Evolutionary conservation across 1,140 invertebrate genomes (phyloP).

Genomic region (Stegodyphus mimosarum): DNA sequence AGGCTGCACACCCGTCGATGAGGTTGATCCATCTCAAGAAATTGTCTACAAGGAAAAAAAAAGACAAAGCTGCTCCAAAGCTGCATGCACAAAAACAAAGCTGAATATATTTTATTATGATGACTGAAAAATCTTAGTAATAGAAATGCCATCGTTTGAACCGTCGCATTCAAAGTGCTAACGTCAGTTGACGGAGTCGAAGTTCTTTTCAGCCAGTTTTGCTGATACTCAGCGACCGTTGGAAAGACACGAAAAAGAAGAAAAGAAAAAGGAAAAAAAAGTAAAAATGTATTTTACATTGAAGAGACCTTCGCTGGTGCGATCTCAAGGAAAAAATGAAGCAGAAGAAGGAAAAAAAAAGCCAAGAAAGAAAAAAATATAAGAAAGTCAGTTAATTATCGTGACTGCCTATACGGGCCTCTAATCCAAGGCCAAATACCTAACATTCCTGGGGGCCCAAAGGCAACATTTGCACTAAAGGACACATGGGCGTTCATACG

Average conservation of each 20-base stretch:
- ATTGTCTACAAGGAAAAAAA: no score
- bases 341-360: not conserved
- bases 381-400: slow-evolving; percentile 52
- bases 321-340: slow-evolving; percentile 1
- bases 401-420: slow-evolving; percentile 37
- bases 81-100: no score
- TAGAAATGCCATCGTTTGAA: no score
- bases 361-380: slow-evolving; percentile 10
- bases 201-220: no score
- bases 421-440: slow-evolving; percentile 43
- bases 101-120: no score
- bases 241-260: not conserved
- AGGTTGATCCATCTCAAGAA: no score
- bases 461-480: slow-evolving; percentile 13
- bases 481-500: not conserved
- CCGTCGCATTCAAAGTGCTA: no score
- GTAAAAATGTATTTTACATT: not conserved
- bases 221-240: no score
- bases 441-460: slow-evolving; percentile 24
- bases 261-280: not conserved
- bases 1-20: no score
- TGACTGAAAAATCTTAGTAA: no score
- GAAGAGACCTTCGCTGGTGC: not conserved
- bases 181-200: no score
- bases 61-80: no score